phyloP scores from a whole-genome alignment of 92 coral and sea anemone genomes.

The Porites evermanni region DNA sequence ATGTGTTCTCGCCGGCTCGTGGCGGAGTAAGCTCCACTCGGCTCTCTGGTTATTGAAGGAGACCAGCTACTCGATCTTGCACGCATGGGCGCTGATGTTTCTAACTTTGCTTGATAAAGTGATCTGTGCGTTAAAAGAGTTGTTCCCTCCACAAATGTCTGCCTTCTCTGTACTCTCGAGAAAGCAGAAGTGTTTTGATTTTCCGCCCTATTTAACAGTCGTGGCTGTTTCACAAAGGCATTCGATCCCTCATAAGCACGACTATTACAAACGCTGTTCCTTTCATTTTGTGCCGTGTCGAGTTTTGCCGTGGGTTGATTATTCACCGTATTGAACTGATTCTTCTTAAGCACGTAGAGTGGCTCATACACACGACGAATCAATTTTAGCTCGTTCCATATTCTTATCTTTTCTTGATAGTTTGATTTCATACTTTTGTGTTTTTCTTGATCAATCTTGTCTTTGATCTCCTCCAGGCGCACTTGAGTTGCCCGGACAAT shows the following conservation, averaged over 20 bases:
- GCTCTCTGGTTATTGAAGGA: not conserved
- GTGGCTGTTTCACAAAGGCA: not conserved
- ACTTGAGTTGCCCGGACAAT: slow-evolving; percentile 50
- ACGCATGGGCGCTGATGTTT: not conserved
- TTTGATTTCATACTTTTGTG: slow-evolving; percentile 24
- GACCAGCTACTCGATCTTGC: slow-evolving; percentile 1
- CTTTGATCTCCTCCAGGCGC: slow-evolving; percentile 41
- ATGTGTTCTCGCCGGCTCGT: slow-evolving; percentile 2
- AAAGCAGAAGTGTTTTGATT: not conserved
- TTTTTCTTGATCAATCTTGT: slow-evolving; percentile 57
- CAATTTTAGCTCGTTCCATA: slow-evolving; percentile 59
- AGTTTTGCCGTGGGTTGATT: not conserved
- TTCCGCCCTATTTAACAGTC: slow-evolving; percentile 11
- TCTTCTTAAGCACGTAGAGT: slow-evolving; percentile 9
- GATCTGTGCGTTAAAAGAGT: not conserved
- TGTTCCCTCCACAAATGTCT: not conserved
- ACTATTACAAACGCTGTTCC: not conserved
- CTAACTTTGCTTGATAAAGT: not conserved
- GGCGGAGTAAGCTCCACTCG: not conserved
- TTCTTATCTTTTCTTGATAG: slow-evolving; percentile 34
- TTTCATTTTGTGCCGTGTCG: not conserved
- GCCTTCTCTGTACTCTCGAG: not conserved
- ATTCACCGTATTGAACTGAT: not conserved
- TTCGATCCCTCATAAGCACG: not conserved
- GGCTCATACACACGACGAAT: slow-evolving; percentile 60